Base-by-base conservation (phyloP, 2,888 invertebrate species). In the Lysandra bellargus region DNA sequence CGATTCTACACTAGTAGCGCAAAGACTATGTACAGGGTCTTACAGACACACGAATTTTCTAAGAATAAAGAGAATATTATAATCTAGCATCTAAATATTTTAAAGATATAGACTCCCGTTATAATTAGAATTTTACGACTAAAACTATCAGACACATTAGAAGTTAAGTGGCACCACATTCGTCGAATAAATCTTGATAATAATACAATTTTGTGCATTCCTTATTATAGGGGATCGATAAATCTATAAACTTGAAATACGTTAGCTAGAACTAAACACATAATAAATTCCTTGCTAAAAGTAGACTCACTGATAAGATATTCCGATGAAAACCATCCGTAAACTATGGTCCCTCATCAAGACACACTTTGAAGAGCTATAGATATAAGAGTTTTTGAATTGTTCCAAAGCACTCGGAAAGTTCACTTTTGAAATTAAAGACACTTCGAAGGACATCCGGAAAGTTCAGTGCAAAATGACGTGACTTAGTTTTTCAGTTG, bases 151-250 rank as follows among this genome's bases (percentile, higher is more conserved):
- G 76, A 88, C 84, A 85, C 83, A 85, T 86, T 89, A 88, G 86
- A 85, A 84, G 87, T 87, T 88, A 88, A 87, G 91, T 93, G 93
- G 93, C 93, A 92, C 93, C 90, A 90, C 88, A 88, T 88, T 88
- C 86, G 86, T 86, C 73, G 78, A 87, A 84, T 87, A 86, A 88
- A 83, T 81, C 79, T 83, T 81, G 80, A 81, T 86, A 37, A 3
- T 2, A 87, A 3, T 2, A 87, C 87, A 88, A 84, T 87, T 91
- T 92, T 93, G 93, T 93, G 93, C 93, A 90, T 82, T 87, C 80
- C 90, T 92, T 93, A 90, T 40, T 80, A 85, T 89, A 90, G 80
- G 82, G 87, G 84, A 83, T 89, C 91, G 89, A 78, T 78, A 80
- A 74, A 60, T 78, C 78, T 78, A 78, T 80, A 82, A 80, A 87